Percentiles rank a stretch among this genome's conserved stretches.
Conservation (phyloP, 2,888 invertebrate genomes). For the Ormia ochracea region DNA sequence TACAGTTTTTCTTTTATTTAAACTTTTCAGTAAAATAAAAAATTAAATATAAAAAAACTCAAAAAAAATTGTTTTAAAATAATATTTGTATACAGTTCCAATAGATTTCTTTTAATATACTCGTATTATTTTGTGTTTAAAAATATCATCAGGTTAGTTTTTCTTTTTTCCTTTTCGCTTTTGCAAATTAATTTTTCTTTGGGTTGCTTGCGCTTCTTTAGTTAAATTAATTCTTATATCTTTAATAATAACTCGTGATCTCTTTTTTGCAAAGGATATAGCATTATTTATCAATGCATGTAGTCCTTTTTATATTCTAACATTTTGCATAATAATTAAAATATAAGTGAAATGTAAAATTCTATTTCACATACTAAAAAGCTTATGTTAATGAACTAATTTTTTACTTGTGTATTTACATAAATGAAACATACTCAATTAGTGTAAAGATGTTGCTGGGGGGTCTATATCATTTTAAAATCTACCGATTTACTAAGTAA, state of each 20-base stretch:
- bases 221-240: not conserved
- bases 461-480: too few species aligned
- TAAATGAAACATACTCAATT: too few species aligned
- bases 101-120: constrained; percentile 26
- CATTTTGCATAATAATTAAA: not conserved
- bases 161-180: not conserved
- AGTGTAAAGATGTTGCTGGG: too few species aligned
- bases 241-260: not conserved
- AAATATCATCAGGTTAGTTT: constrained; percentile 28
- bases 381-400: not conserved
- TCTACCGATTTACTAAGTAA: too few species aligned
- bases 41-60: not conserved
- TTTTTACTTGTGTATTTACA: too few species aligned
- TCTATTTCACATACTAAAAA: not conserved
- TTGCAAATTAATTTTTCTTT: constrained; percentile 8
- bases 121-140: constrained; percentile 1
- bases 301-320: not conserved
- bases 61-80: not conserved
- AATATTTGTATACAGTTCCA: not conserved
- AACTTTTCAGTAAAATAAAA: constrained; percentile 25
- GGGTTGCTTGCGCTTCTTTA: not conserved
- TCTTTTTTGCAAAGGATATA: not conserved
- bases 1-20: constrained; percentile 39
- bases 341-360: not conserved
- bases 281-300: not conserved